These are phyloP conservation scores for Pyrocephalus nanus DNA, from an alignment of 2,797 vertebrate genomes.

Conservation along the genomic window DNA sequence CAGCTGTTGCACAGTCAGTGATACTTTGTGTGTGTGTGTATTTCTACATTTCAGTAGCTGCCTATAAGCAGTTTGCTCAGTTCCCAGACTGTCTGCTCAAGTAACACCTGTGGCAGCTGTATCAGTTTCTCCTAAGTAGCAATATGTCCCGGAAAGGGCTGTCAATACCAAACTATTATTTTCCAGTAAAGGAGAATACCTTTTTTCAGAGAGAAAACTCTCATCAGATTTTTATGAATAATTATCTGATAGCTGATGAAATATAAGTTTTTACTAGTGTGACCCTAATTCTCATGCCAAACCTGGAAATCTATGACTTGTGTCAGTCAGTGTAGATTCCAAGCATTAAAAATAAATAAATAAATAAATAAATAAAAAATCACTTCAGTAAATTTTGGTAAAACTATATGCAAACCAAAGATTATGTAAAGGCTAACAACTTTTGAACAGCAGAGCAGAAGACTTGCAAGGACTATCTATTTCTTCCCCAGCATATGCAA, in stretches of 20 bases:
- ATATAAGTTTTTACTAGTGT: neutral
- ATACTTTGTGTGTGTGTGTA: neutral
- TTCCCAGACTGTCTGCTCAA: neutral
- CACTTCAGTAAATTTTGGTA: neutral
- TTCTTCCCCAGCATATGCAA: neutral
- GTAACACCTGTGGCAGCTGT: neutral
- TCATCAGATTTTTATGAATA: neutral
- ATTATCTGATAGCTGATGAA: neutral
- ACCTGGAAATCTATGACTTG: neutral
- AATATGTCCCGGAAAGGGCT: neutral
- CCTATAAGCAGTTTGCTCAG: neutral
- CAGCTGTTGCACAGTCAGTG: neutral
- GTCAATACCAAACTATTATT: neutral
- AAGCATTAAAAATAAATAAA: neutral
- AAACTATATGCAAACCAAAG: neutral
- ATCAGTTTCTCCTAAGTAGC: neutral
- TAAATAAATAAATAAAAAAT: neutral
- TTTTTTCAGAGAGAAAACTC: neutral
- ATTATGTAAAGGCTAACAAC: neutral
- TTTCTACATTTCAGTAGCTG: slow-evolving; percentile 2
- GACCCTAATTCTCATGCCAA: neutral
- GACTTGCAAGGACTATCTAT: neutral
- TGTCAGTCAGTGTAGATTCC: neutral
- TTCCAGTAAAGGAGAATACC: neutral
- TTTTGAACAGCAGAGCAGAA: neutral